These are phyloP conservation scores for Ianthella basta DNA, from an alignment of 37 sponge, comb jelly and placozoan species.

Conservation along the genomic window DNA sequence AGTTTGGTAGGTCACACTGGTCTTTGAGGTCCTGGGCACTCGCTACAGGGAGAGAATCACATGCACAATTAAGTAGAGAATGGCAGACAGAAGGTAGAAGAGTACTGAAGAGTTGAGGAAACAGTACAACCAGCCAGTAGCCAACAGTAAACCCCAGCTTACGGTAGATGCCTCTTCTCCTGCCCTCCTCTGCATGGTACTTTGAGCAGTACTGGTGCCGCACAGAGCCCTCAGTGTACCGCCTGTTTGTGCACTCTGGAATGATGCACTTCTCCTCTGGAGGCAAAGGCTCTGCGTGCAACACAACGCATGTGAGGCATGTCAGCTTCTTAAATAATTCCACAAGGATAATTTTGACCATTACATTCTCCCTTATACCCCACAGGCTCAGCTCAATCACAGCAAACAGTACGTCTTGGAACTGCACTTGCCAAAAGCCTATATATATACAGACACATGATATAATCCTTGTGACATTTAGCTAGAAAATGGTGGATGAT, in stretches of 20 bases:
- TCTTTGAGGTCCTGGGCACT: conserved; percentile 38
- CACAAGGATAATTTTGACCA: background rate
- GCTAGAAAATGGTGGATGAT: too few species aligned
- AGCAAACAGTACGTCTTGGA: too few species aligned
- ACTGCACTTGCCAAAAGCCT: too few species aligned
- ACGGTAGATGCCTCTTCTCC: conserved; percentile 49
- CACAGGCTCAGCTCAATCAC: too few species aligned
- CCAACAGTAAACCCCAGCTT: background rate
- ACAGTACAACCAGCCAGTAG: background rate
- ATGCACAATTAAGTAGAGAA: background rate
- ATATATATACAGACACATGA: too few species aligned
- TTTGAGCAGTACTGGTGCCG: conserved; percentile 75
- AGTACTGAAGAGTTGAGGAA: background rate
- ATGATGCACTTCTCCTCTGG: conserved; percentile 49
- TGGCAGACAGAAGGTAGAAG: background rate
- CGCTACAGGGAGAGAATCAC: conserved; percentile 9
- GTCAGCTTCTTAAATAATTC: background rate
- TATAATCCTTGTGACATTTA: too few species aligned
- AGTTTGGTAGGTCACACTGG: conserved; percentile 70
- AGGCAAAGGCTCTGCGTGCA: background rate
- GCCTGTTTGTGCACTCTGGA: conserved; percentile 51
- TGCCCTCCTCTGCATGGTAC: conserved; percentile 65
- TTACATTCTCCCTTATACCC: too few species aligned
- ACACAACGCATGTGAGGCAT: background rate
- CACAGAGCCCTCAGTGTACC: conserved; percentile 24